Evolutionary conservation across 2,113 vertebrate species (phyloP), one percentile per base, ranked within the genome.

Genomic region (Reinhardtius hippoglossoides): DNA sequence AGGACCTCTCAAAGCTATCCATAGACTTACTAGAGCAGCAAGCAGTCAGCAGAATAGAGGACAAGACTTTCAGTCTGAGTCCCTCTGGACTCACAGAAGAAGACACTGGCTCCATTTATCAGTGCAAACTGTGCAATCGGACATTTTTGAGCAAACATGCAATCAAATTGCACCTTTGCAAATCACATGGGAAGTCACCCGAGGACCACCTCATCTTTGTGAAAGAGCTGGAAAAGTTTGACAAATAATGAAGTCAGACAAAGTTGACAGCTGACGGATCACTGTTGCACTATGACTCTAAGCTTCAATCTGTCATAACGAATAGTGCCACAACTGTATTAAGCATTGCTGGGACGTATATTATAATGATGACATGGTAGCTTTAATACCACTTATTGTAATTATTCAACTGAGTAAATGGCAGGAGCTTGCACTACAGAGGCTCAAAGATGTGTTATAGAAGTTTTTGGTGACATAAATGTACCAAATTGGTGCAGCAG

Each of bases 141-240:
- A 99, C 97, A 89, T 99, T 99, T 93, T 95, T 96, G 86, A 99
- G 98, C 95, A 99, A 99, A 90, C 98, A 99, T 85, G 98, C 98
- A 86, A 96, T 99, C 92, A 99, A 99, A 94, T 95, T 99, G 95
- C 98, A 99, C 94, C 97, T 99, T 91, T 99, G 98, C 90, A 99
- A 99, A 96, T 97, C 98, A 61, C 98, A 99, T n/a, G 98, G 97
- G 90, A 99, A 99, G 94, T 98, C 98, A 77, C 97, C 98, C 2
- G 98, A 99, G 94, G 98, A 98, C 95, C 98, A 99, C 92, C 95
- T 99, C 89, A 95, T 99, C 94, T 99, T 98, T 86, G 97, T 99
- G 88, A 92, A 90, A 85, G 91, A 91, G 86, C 76, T 91, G 84
- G 93, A 92, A 67, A 88, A 88, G 75, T 88, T 96, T 95, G 93